Evolutionary conservation across 2,888 invertebrate species (phyloP).

Genomic region (Drosophila hamatofila): DNA sequence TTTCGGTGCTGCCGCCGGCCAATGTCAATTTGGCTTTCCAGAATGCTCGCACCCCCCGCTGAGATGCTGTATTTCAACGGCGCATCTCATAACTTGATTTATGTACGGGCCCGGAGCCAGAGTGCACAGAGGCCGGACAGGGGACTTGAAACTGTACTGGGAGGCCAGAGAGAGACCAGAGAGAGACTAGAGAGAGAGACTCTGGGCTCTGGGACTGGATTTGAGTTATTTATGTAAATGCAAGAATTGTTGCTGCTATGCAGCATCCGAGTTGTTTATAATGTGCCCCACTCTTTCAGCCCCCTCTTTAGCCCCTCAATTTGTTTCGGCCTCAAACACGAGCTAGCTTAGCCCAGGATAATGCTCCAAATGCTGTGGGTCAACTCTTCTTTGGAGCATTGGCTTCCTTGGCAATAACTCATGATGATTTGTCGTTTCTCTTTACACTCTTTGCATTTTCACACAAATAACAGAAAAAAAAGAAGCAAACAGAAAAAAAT

Average conservation of each 20-base stretch:
- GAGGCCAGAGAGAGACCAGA: too few species aligned
- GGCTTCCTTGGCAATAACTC: constrained; percentile 4
- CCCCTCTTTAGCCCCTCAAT: too few species aligned
- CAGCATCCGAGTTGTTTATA: constrained; percentile 43
- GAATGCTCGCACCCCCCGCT: neutral
- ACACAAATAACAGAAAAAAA: neutral
- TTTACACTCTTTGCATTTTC: constrained; percentile 1
- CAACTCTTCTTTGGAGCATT: neutral
- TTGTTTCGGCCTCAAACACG: neutral
- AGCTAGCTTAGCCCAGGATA: constrained; percentile 15
- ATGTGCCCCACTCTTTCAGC: neutral
- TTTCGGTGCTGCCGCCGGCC: constrained; percentile 19
- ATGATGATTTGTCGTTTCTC: constrained; percentile 1
- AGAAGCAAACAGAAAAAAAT: neutral
- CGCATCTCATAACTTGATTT: constrained; percentile 55
- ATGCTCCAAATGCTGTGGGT: constrained; percentile 8
- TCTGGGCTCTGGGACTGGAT: neutral
- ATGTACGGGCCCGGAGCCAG: constrained; percentile 17
- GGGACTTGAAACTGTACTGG: too few species aligned
- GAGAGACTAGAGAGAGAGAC: too few species aligned
- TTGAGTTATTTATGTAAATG: constrained; percentile 27
- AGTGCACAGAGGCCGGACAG: constrained; percentile 17
- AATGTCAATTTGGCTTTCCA: constrained; percentile 52
- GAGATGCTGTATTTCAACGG: constrained; percentile 36
- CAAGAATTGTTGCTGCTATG: constrained; percentile 18